Percentiles rank a stretch among this genome's conserved stretches.
Conservation (phyloP, 2,113 vertebrate species). For the Isurus oxyrinchus region DNA sequence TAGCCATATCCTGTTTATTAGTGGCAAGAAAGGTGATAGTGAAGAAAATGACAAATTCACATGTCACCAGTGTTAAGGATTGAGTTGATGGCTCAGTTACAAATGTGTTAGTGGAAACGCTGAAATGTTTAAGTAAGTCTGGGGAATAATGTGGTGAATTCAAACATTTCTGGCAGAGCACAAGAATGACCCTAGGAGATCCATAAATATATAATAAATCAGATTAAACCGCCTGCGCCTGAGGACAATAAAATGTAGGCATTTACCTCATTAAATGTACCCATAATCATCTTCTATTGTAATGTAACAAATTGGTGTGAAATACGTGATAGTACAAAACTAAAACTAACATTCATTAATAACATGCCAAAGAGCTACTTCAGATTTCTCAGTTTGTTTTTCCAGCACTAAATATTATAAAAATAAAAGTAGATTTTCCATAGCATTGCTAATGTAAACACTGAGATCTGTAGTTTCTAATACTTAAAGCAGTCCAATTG, state of each 20-base stretch:
- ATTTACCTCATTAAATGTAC: not conserved
- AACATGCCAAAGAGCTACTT: not conserved
- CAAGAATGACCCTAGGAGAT: constrained; percentile 2
- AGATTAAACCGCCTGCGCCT: not conserved
- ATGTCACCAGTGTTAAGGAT: not conserved
- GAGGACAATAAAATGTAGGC: not conserved
- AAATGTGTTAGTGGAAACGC: not conserved
- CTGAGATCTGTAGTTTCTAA: not conserved
- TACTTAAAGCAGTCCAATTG: not conserved
- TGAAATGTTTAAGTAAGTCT: not conserved
- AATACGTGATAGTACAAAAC: not conserved
- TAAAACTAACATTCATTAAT: not conserved
- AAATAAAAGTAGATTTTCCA: not conserved
- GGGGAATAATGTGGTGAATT: constrained; percentile 16
- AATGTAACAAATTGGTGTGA: not conserved
- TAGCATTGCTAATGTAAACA: not conserved
- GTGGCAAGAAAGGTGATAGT: not conserved
- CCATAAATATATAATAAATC: constrained; percentile 15
- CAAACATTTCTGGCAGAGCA: not conserved
- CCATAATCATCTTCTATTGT: not conserved
- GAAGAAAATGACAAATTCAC: not conserved
- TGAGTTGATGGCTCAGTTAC: constrained; percentile 1
- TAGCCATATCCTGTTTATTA: not conserved
- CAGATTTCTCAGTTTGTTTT: not conserved
- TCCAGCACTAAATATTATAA: not conserved